Conservation (phyloP, 2,113 vertebrate genomes). For the Synodontis membranacea region DNA sequence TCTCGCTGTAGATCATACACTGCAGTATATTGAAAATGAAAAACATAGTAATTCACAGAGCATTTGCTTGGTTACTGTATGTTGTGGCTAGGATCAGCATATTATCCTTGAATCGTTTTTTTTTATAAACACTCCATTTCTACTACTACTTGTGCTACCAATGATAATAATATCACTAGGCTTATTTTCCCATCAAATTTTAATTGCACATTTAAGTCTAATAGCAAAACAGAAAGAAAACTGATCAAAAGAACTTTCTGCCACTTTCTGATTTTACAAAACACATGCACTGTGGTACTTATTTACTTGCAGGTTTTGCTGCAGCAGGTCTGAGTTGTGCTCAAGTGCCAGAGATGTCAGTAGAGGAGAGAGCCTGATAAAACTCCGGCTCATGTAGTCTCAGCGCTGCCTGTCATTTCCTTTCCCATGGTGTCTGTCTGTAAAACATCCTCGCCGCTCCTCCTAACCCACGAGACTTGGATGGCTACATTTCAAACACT, state of each 20-base stretch:
- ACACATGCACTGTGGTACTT: neutral
- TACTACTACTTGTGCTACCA: neutral
- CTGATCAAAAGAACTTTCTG: neutral
- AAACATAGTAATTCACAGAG: neutral
- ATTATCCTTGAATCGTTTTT: neutral
- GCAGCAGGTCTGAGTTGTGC: neutral
- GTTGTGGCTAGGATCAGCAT: neutral
- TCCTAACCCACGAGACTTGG: conserved; percentile 28
- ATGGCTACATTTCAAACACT: conserved; percentile 37
- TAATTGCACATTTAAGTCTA: neutral
- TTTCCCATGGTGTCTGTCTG: conserved; percentile 10
- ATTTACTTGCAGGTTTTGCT: neutral
- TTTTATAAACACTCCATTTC: neutral
- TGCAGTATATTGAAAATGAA: neutral
- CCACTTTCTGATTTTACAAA: conserved; percentile 7
- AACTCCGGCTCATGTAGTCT: conserved; percentile 18
- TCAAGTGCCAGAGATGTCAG: neutral
- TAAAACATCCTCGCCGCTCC: conserved; percentile 21
- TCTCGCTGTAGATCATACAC: neutral
- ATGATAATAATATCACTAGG: neutral
- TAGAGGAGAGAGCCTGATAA: neutral
- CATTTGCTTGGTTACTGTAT: neutral
- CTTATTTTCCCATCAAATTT: neutral
- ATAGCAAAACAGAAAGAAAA: neutral
- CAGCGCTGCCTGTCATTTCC: conserved; percentile 27